Conservation (phyloP, 2,113 vertebrate genomes). For the Muntiacus reevesi region DNA sequence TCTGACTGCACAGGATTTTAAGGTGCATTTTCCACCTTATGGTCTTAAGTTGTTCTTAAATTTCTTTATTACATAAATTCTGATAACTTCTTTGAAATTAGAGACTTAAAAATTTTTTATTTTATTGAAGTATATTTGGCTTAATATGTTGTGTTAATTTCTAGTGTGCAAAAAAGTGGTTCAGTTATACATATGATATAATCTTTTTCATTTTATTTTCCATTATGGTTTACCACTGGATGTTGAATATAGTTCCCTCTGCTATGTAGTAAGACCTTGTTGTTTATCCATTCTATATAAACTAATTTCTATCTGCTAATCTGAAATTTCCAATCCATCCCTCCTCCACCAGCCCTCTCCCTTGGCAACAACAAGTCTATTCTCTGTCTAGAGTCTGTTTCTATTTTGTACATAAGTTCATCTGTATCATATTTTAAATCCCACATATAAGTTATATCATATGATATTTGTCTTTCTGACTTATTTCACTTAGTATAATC, state of each 20-base stretch:
- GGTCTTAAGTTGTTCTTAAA: neutral
- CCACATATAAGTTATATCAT: neutral
- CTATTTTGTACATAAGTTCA: neutral
- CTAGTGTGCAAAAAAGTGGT: neutral
- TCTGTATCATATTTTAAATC: neutral
- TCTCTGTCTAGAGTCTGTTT: neutral
- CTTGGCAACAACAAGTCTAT: neutral
- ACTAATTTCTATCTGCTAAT: neutral
- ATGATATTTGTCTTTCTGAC: neutral
- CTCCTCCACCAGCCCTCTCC: neutral
- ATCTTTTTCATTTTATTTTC: neutral
- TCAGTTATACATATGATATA: neutral
- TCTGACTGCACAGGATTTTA: neutral
- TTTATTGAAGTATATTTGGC: neutral
- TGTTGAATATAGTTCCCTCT: neutral
- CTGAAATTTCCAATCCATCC: neutral
- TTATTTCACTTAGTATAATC: neutral
- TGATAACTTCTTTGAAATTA: neutral
- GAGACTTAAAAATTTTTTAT: neutral
- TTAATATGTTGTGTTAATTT: neutral
- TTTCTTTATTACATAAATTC: neutral
- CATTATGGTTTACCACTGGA: neutral
- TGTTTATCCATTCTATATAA: neutral
- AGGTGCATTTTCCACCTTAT: neutral
- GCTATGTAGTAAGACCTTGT: neutral